These are phyloP conservation scores for Philopedon plagiatum DNA, from an alignment of 2,888 invertebrate genomes.

Conservation along the genomic window DNA sequence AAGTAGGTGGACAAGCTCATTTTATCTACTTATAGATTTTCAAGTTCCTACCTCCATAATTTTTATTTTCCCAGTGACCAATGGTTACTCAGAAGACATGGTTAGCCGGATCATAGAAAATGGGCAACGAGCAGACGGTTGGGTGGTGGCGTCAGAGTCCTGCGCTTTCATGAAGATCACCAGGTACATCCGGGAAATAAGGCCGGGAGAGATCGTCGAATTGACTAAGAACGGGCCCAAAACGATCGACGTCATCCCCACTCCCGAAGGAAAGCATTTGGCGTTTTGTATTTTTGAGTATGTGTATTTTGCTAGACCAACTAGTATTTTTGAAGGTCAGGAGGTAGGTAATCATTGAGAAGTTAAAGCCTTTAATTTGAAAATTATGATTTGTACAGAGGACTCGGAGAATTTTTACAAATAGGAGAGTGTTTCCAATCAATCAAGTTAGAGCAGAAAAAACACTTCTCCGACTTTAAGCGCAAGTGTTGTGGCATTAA, in stretches of 20 bases:
- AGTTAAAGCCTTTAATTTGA: no score
- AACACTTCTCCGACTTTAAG: no score
- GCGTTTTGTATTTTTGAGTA: constrained; percentile 99
- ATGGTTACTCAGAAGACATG: constrained; percentile 32
- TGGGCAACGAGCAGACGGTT: constrained; percentile 76
- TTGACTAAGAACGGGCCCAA: constrained; percentile 87
- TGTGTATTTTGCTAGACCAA: constrained; percentile 97
- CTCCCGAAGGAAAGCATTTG: constrained; percentile 82
- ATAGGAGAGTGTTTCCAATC: no score
- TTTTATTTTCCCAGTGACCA: constrained; percentile 26
- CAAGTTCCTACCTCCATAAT: neutral
- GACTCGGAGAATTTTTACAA: no score
- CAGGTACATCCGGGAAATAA: constrained; percentile 90
- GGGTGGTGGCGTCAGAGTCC: constrained; percentile 97
- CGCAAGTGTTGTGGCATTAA: no score
- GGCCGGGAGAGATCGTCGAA: constrained; percentile 95
- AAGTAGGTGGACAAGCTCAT: no score
- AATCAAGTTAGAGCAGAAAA: no score
- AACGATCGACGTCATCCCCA: constrained; percentile 88
- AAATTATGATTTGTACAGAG: neutral
- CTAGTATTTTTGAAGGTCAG: constrained; percentile 96
- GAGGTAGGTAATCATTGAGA: constrained; percentile 75
- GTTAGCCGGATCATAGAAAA: constrained; percentile 19
- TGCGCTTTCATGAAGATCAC: constrained; percentile 92
- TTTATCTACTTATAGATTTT: no score